These are phyloP conservation scores for Spodoptera picta DNA, from an alignment of 2,888 invertebrate species.

Conservation along the genomic window DNA sequence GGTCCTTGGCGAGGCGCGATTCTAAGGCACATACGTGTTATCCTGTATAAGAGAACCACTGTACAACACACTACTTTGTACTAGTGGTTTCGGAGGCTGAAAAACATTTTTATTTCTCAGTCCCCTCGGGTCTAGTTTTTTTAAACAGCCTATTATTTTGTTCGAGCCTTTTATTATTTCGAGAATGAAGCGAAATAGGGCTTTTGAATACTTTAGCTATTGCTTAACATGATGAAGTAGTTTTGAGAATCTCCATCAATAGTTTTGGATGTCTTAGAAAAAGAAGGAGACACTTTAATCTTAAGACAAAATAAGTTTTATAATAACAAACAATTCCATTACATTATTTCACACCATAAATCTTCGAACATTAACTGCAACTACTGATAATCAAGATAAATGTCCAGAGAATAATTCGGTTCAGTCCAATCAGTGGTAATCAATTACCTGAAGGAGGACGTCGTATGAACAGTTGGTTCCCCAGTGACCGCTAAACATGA, in stretches of 20 bases:
- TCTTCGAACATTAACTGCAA: slow-evolving; percentile 20
- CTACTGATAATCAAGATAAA: slow-evolving; percentile 34
- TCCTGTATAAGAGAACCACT: slow-evolving; percentile 47
- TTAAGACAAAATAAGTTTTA: no score
- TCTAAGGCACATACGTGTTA: slow-evolving; percentile 60
- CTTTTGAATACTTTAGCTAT: slow-evolving; percentile 5
- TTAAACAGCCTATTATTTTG: slow-evolving; percentile 43
- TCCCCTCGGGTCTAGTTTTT: slow-evolving; percentile 28
- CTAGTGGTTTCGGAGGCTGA: slow-evolving; percentile 47
- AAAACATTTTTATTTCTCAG: slow-evolving; percentile 55
- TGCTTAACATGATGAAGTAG: background rate
- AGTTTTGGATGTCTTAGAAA: no score
- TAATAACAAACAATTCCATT: background rate
- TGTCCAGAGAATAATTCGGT: slow-evolving; percentile 25
- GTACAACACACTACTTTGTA: slow-evolving; percentile 55
- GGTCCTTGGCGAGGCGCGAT: slow-evolving; percentile 71
- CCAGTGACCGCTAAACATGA: slow-evolving; percentile 54
- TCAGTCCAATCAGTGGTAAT: slow-evolving; percentile 29
- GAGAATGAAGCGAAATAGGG: slow-evolving; percentile 4
- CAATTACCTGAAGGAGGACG: slow-evolving; percentile 45
- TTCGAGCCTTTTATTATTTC: slow-evolving; percentile 18
- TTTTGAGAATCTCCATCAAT: background rate
- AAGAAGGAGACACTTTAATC: no score
- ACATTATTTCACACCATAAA: slow-evolving; percentile 1
- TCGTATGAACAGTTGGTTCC: slow-evolving; percentile 47